Evolutionary conservation across 2,888 invertebrate species (phyloP).

Genomic region (Apamea crenata): DNA sequence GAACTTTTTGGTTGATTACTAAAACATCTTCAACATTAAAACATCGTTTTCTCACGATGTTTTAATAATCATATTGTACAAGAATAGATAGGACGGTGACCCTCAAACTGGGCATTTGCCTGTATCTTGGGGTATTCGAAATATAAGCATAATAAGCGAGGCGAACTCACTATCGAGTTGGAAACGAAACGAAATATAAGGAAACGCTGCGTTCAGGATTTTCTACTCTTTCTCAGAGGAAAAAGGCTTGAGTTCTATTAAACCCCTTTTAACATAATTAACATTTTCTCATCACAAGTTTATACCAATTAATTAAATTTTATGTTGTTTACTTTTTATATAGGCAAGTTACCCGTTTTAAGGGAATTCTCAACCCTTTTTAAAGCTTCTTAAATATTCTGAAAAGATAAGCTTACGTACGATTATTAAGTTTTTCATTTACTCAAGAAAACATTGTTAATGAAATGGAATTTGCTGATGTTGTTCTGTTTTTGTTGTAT

Average conservation of each 20-base stretch:
- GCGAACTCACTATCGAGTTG: not conserved
- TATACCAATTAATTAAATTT: not conserved
- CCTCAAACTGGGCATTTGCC: not conserved
- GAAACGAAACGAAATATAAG: not conserved
- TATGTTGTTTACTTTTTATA: not conserved
- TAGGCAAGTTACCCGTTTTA: conserved; percentile 1
- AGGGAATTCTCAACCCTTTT: not conserved
- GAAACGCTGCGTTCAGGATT: not conserved
- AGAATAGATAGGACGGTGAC: not conserved
- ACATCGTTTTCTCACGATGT: not conserved
- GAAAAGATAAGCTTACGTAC: conserved; percentile 20
- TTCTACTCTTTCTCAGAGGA: not conserved
- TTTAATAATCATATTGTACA: not conserved
- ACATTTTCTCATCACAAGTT: not conserved
- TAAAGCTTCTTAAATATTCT: not conserved
- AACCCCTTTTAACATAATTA: not conserved
- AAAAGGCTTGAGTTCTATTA: not conserved
- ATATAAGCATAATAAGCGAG: not conserved
- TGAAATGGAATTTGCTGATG: conserved; percentile 12
- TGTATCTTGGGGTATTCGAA: not conserved
- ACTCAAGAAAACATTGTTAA: conserved; percentile 12
- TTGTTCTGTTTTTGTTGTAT: not conserved
- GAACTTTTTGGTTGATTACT: too few species aligned
- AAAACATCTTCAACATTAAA: too few species aligned
- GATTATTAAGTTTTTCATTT: conserved; percentile 16